phyloP scores from a whole-genome alignment of 2,888 invertebrate genomes.

The Carterocephalus palaemon region DNA sequence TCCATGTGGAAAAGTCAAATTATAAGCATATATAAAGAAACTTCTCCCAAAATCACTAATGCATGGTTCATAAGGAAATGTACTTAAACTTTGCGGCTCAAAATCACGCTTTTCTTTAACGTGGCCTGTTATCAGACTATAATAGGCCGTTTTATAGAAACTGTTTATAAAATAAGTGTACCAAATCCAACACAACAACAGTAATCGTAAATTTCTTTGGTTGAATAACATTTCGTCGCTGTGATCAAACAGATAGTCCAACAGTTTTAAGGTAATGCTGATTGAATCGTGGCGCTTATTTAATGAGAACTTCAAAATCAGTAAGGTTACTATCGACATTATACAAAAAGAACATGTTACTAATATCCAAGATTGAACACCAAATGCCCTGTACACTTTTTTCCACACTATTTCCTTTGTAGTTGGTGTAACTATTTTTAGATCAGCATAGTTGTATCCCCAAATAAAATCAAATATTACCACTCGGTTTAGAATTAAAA shows the following conservation, averaged over 20 bases:
- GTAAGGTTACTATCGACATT: slow-evolving; percentile 7
- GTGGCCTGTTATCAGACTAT: slow-evolving; percentile 45
- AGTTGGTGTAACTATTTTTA: slow-evolving; percentile 44
- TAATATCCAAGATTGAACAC: slow-evolving; percentile 33
- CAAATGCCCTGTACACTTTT: slow-evolving; percentile 39
- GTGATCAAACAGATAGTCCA: slow-evolving; percentile 50
- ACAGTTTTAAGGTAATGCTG: slow-evolving; percentile 34
- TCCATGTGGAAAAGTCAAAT: slow-evolving; percentile 41
- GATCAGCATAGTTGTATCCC: slow-evolving; percentile 45
- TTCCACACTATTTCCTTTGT: slow-evolving; percentile 43
- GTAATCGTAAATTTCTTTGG: slow-evolving; percentile 38
- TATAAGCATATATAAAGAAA: slow-evolving; percentile 44
- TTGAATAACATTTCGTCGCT: slow-evolving; percentile 39
- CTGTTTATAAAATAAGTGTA: slow-evolving; percentile 53
- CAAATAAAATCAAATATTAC: slow-evolving; percentile 48
- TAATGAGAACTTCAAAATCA: slow-evolving; percentile 6
- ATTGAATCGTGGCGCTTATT: neutral
- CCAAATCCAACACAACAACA: slow-evolving; percentile 53
- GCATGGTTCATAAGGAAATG: slow-evolving; percentile 46
- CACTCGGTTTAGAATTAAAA: slow-evolving; percentile 46
- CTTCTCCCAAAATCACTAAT: slow-evolving; percentile 40
- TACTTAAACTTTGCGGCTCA: slow-evolving; percentile 35
- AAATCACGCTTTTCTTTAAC: slow-evolving; percentile 36
- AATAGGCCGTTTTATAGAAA: slow-evolving; percentile 55
- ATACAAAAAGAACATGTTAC: slow-evolving; percentile 6